Percentiles rank a stretch among this genome's conserved stretches.
Evolutionary conservation across 2,888 invertebrate genomes (phyloP).

Genomic region (Cremastinae sp.): DNA sequence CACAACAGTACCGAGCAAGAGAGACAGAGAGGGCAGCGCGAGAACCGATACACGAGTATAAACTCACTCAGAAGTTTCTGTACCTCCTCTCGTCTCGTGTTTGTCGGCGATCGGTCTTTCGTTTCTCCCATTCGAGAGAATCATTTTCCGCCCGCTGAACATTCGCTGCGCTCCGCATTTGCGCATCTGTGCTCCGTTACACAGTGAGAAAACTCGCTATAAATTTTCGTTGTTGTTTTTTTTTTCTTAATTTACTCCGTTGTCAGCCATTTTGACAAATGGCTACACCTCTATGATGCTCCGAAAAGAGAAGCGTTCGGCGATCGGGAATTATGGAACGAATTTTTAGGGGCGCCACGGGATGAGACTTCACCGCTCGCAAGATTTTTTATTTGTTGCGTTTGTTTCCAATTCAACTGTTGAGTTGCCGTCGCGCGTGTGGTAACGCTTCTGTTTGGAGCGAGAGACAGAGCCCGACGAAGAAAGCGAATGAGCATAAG

Average conservation of each 20-base stretch:
- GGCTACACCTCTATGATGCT: conserved; percentile 22
- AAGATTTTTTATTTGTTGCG: conserved; percentile 48
- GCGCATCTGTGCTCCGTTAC: conserved; percentile 53
- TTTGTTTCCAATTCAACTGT: conserved; percentile 57
- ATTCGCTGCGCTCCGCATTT: conserved; percentile 36
- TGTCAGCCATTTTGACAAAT: conserved; percentile 57
- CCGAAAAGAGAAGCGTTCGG: conserved; percentile 50
- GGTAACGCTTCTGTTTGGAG: conserved; percentile 59
- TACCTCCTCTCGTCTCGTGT: not conserved
- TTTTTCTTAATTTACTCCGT: conserved; percentile 22
- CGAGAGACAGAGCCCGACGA: conserved; percentile 45
- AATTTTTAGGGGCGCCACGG: conserved; percentile 10
- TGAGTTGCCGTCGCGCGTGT: conserved; percentile 60
- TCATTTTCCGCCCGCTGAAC: conserved; percentile 15
- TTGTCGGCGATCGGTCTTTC: not conserved
- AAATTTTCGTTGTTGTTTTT: too few species aligned
- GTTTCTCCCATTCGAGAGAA: not conserved
- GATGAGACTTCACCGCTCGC: conserved; percentile 36
- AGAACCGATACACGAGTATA: conserved; percentile 39
- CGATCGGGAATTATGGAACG: conserved; percentile 28
- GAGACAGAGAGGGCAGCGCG: conserved; percentile 38
- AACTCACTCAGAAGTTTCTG: conserved; percentile 18
- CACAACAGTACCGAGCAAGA: conserved; percentile 36
- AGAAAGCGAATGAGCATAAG: not conserved
- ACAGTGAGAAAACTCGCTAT: conserved; percentile 50